Evolutionary conservation across 2,797 vertebrate species (phyloP).

Genomic region (Dendrocincla fuliginosa): DNA sequence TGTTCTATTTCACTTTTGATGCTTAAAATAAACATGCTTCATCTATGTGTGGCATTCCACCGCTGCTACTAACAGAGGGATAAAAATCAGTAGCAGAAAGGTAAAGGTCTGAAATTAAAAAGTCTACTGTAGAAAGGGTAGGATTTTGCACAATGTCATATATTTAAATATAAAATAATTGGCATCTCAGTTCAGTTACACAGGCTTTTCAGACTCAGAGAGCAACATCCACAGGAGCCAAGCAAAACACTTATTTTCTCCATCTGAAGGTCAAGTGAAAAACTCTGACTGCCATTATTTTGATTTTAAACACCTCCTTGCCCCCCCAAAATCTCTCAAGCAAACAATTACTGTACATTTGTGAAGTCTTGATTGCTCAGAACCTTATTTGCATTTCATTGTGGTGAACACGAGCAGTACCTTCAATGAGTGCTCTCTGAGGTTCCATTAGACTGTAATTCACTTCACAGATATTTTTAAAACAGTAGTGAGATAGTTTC

Average conservation of each 20-base stretch:
- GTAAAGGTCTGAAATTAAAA: constrained; percentile 11
- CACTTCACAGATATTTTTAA: not conserved
- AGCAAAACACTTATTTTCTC: constrained; percentile 16
- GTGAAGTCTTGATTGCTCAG: not conserved
- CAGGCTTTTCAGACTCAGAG: not conserved
- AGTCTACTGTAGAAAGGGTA: not conserved
- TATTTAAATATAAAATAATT: constrained; percentile 37
- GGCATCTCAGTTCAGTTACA: not conserved
- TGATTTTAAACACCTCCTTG: not conserved
- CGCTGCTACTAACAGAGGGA: not conserved
- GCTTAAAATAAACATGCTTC: not conserved
- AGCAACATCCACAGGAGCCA: not conserved
- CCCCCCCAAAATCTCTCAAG: not conserved
- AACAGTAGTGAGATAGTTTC: not conserved
- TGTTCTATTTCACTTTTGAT: not conserved
- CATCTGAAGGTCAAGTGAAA: constrained; percentile 6
- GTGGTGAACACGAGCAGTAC: not conserved
- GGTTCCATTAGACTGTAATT: not conserved
- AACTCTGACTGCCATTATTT: not conserved
- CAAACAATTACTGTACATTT: not conserved
- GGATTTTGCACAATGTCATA: not conserved
- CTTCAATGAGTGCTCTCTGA: not conserved
- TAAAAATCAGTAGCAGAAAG: constrained; percentile 1
- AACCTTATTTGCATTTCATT: not conserved
- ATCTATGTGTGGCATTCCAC: not conserved